Evolutionary conservation across 2,888 invertebrate species (phyloP).

Genomic region (Galerucella calmariensis): DNA sequence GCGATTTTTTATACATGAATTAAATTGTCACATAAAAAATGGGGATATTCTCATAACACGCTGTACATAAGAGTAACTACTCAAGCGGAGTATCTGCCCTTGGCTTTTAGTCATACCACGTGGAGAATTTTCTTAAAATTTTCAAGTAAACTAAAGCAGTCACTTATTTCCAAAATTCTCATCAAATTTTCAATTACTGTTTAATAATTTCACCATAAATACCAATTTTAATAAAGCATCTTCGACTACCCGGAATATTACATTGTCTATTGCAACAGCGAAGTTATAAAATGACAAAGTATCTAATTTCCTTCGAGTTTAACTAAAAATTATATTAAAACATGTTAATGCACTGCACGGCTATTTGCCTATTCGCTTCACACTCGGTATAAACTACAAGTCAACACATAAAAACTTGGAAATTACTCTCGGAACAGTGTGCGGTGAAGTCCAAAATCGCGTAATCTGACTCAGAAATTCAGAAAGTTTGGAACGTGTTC

Average conservation of each 20-base stretch:
- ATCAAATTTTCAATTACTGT: not conserved
- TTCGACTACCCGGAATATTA: not conserved
- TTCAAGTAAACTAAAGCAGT: too few relatives aligned
- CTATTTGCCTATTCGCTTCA: conserved; percentile 15
- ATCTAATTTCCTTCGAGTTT: not conserved
- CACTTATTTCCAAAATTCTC: not conserved
- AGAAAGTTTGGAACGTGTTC: conserved; percentile 30
- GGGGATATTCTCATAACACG: too few relatives aligned
- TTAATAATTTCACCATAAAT: not conserved
- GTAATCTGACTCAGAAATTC: conserved; percentile 29
- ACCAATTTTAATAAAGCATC: not conserved
- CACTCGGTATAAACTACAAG: conserved; percentile 51
- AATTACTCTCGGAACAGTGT: conserved; percentile 46
- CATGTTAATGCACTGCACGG: conserved; percentile 9
- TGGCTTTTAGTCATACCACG: too few relatives aligned
- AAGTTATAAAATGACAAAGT: not conserved
- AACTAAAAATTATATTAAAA: conserved; percentile 8
- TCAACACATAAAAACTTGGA: conserved; percentile 55
- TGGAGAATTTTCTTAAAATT: too few relatives aligned
- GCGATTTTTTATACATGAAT: too few relatives aligned
- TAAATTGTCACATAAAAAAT: too few relatives aligned
- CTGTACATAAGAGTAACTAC: too few relatives aligned
- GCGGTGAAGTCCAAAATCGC: conserved; percentile 21
- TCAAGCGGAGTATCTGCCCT: too few relatives aligned
- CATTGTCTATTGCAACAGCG: not conserved